Base-by-base conservation (phyloP, 2,888 invertebrate genomes). In the Oegoconia quadripuncta region DNA sequence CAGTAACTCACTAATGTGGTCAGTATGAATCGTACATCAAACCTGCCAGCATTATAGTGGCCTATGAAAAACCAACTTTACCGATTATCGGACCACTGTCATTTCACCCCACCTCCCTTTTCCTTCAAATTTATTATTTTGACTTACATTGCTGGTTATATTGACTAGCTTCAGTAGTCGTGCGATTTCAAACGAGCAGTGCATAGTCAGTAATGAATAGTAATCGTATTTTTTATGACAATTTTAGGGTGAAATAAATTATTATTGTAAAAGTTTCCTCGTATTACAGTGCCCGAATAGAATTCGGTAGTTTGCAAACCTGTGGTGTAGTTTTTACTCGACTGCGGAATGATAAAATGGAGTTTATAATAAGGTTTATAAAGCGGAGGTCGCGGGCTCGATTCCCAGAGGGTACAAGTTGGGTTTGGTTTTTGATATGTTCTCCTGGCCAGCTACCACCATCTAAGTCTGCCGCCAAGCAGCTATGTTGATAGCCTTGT, bases 11-110 rank as follows among this genome's bases (percentile, higher is more conserved):
- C 46, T 55, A 60, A 58, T 54, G 48, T 55, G 65, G 57, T 57
- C 67, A 63, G 51, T 60, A 42, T 30, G 41, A 28, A 37, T 47
- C 60, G 51, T 73, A 63, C 51, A 69, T 71, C 74, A 70, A 59
- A 66, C 52, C 55, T 55, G 52, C 42, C 54, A 52, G 58, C 66
- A 68, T 59, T 64, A 60, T 49, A 49, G 43, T 50, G 42, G 43
- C 41, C 62, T 60, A 73, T 67, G 65, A 71, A 67, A 66, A 67
- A 67, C 61, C 55, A 72, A 73, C 74, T 76, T 75, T 59, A 41
- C 59, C 73, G 65, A 73, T 75, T 69, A 69, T 53, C 50, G 48
- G 41, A 52, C 59, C 49, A 39, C 47, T 46, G 51, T 52, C 41
- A 52, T 50, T 45, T 53, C 52, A 52, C 59, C 50, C 56, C 50